These are phyloP conservation scores for Lucilia sericata DNA, from an alignment of 1,140 invertebrate species.

Conservation along the genomic window DNA sequence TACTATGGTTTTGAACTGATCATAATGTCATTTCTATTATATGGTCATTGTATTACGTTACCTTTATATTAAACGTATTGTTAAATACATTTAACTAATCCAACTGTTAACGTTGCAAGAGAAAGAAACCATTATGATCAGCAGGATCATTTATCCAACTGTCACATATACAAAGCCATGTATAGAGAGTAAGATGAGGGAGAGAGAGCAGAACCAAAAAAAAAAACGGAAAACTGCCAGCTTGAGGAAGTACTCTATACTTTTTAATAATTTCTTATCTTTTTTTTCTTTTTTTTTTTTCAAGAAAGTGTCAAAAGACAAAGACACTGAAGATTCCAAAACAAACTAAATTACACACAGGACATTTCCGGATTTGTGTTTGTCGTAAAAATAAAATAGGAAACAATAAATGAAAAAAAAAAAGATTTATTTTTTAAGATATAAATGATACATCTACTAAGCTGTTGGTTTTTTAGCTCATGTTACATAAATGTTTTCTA, in stretches of 20 bases:
- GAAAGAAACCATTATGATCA: no score
- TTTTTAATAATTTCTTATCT: background rate
- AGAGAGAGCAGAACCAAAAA: background rate
- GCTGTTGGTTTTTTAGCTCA: slow-evolving; percentile 28
- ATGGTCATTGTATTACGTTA: background rate
- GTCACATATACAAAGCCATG: background rate
- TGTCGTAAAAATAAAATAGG: background rate
- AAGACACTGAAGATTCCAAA: background rate
- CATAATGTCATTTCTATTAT: slow-evolving; percentile 18
- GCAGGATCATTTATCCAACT: background rate
- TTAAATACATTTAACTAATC: background rate
- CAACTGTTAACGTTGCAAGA: background rate
- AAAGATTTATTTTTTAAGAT: background rate
- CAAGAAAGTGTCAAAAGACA: background rate
- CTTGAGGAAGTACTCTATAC: background rate
- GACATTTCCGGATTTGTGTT: slow-evolving; percentile 23
- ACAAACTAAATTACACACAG: slow-evolving; percentile 15
- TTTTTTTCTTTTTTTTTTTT: background rate
- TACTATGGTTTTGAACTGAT: background rate
- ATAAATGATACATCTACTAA: slow-evolving; percentile 25
- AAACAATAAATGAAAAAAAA: background rate
- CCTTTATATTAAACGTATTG: background rate
- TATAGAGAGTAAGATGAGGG: background rate
- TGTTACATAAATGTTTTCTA: slow-evolving; percentile 27
- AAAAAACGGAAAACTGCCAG: background rate